A percentile compares a stretch with the other conserved stretches of the same genome.
Evolutionary conservation across 2,113 vertebrate species (phyloP).

Genomic region (Microcebus griseorufus): DNA sequence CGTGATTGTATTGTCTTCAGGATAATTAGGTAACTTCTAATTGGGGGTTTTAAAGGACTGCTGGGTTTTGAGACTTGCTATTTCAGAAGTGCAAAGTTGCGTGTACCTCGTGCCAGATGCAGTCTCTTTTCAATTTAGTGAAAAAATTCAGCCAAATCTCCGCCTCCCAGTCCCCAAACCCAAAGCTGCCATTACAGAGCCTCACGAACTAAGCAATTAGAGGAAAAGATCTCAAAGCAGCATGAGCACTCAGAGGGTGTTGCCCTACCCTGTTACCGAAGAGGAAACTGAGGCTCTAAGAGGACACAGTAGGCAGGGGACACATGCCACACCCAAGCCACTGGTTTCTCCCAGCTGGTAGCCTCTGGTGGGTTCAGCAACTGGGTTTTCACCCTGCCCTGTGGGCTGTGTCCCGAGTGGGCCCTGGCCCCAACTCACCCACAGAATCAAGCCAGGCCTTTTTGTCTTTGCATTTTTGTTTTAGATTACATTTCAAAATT

Average conservation of each 20-base stretch:
- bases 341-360: neutral
- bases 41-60: neutral
- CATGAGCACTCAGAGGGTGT: neutral
- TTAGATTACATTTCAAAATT: neutral
- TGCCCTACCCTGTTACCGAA: rapidly evolving
- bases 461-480: neutral
- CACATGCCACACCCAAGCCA: rapidly evolving
- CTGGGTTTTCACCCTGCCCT: neutral
- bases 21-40: neutral
- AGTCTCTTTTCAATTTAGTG: neutral
- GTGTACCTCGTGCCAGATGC: neutral
- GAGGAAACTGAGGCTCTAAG: neutral
- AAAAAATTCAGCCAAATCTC: neutral
- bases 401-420: neutral
- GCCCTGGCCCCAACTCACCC: neutral
- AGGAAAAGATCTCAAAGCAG: neutral
- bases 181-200: neutral
- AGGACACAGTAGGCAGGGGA: rapidly evolving
- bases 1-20: neutral
- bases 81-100: neutral
- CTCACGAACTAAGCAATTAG: neutral
- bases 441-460: too few species aligned
- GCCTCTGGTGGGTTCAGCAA: neutral
- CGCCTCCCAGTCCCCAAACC: neutral
- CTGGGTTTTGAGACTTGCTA: neutral